Conservation (phyloP, 2,888 invertebrate species). For the Pilophorus perplexus region DNA sequence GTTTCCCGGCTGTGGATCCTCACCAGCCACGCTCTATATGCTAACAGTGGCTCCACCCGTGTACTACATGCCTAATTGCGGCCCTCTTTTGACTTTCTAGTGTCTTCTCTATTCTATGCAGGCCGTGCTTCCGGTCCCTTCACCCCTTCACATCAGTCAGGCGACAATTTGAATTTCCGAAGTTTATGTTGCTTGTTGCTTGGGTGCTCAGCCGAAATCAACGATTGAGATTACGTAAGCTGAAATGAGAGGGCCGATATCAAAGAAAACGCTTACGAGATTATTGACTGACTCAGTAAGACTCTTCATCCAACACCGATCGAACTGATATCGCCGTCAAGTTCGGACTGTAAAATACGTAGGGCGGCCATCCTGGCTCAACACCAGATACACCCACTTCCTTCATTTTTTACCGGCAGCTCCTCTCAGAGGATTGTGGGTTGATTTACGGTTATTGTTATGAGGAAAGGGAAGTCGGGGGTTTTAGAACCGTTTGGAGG, state of each 20-base stretch:
- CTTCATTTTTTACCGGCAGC: not conserved
- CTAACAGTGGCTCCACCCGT: not conserved
- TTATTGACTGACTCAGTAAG: no score
- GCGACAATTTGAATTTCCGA: no score
- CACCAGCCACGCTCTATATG: constrained; percentile 8
- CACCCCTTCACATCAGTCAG: no score
- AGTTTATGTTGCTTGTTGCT: no score
- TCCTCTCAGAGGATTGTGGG: not conserved
- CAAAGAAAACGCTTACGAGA: no score
- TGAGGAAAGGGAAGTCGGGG: constrained; percentile 5
- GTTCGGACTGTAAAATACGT: not conserved
- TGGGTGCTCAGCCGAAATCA: no score
- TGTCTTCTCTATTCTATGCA: constrained; percentile 5
- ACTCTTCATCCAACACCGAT: no score
- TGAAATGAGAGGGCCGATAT: no score
- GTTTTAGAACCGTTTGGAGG: not conserved
- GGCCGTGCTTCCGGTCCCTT: not conserved
- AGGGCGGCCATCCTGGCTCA: not conserved
- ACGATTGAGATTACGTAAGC: no score
- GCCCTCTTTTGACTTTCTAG: not conserved
- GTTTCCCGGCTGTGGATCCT: not conserved
- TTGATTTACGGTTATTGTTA: constrained; percentile 28
- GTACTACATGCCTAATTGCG: constrained; percentile 3
- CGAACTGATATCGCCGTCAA: not conserved
- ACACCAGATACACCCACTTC: not conserved